Conservation (phyloP, 1,140 invertebrate species). For the Ostrea edulis region DNA sequence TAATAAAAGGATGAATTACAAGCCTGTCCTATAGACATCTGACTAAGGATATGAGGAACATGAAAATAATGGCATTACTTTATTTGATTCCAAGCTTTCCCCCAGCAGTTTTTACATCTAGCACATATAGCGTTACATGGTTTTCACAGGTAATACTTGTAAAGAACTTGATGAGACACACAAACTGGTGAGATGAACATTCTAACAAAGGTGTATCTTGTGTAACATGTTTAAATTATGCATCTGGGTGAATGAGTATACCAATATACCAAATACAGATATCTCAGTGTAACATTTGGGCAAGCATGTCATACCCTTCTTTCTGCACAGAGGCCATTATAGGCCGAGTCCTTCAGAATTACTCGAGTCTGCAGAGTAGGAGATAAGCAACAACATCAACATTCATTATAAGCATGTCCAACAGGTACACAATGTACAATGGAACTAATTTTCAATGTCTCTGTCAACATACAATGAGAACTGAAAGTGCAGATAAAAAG, state of each 20-base stretch:
- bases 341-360: slow-evolving; percentile 31
- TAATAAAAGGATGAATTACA: too few relatives aligned
- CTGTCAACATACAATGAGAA: background rate
- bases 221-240: slow-evolving; percentile 32
- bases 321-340: slow-evolving; percentile 23
- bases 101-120: background rate
- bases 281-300: slow-evolving; percentile 21
- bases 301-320: slow-evolving; percentile 29
- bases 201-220: slow-evolving; percentile 3
- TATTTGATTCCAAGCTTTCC: background rate
- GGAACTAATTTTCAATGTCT: background rate
- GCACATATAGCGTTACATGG: background rate
- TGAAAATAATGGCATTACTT: background rate
- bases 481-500: background rate
- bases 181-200: background rate
- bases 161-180: background rate
- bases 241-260: slow-evolving; percentile 29
- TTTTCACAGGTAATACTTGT: background rate
- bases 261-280: slow-evolving; percentile 32
- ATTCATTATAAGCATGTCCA: background rate
- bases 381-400: slow-evolving; percentile 34
- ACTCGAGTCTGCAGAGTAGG: slow-evolving; percentile 22
- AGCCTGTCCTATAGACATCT: background rate
- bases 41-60: background rate
- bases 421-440: background rate